These are phyloP conservation scores for Hypotaenidia philippensis DNA, from an alignment of 2,797 vertebrate species.

Conservation along the genomic window DNA sequence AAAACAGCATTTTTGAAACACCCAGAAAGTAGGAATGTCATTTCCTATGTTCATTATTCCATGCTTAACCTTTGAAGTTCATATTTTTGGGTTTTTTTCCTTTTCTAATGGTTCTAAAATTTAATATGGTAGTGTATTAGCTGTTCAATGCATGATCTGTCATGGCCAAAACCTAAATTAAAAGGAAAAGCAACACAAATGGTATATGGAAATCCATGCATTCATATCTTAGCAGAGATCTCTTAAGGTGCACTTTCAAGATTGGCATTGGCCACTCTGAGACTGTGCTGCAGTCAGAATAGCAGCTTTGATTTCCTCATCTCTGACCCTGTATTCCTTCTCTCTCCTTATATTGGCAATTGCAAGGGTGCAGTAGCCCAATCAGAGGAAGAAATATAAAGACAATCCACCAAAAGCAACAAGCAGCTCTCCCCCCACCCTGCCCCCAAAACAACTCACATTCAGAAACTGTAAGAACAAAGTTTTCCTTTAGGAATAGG, in stretches of 20 bases:
- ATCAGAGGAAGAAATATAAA: neutral
- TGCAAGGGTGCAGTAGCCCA: neutral
- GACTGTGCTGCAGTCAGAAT: neutral
- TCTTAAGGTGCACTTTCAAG: neutral
- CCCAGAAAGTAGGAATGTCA: neutral
- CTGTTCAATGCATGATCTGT: neutral
- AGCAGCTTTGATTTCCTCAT: neutral
- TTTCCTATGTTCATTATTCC: neutral
- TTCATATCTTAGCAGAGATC: neutral
- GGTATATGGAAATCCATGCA: neutral
- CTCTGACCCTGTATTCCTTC: neutral
- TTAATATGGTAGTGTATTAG: neutral
- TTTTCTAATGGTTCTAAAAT: neutral
- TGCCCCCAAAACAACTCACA: neutral
- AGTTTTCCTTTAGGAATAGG: neutral
- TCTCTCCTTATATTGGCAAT: rapidly evolving
- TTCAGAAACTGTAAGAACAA: rapidly evolving
- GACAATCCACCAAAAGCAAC: rapidly evolving
- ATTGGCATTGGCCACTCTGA: neutral
- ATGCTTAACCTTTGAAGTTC: neutral
- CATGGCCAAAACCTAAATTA: neutral
- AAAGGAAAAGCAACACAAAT: neutral
- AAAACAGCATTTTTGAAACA: neutral
- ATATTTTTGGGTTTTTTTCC: neutral
- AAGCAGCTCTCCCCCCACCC: rapidly evolving